A percentile compares a stretch with the other conserved stretches of the same genome.
These are phyloP conservation scores for Luffia ferchaultella DNA, from an alignment of 2,888 invertebrate genomes.

Conservation along the genomic window DNA sequence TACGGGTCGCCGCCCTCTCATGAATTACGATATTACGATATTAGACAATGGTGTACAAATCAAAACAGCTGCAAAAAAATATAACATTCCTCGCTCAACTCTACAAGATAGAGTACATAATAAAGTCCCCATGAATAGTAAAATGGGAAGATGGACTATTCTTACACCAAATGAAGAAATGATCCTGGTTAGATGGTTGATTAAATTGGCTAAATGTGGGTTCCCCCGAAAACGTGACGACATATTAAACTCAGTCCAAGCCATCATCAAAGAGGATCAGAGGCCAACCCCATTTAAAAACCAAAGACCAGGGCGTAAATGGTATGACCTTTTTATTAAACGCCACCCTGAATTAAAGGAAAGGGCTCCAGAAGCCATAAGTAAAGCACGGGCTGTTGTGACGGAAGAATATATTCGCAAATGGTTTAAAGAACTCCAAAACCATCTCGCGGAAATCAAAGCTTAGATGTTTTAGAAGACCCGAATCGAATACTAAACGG, in stretches of 20 bases:
- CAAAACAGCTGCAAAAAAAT: background rate
- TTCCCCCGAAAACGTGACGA: background rate
- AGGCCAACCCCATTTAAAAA: constrained; percentile 11
- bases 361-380: constrained; percentile 11
- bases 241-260: background rate
- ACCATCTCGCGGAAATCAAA: background rate
- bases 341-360: constrained; percentile 13
- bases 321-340: constrained; percentile 15
- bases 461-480: background rate
- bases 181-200: background rate
- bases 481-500: background rate
- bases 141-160: background rate
- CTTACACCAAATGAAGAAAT: background rate
- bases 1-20: too few relatives aligned
- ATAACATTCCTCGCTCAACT: background rate
- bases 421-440: background rate
- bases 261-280: background rate
- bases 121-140: background rate
- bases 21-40: background rate
- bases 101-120: background rate
- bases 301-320: constrained; percentile 16
- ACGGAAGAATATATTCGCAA: background rate
- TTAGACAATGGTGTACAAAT: background rate
- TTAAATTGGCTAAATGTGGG: background rate
- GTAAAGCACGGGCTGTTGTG: background rate